A percentile compares a stretch with the other conserved stretches of the same genome.
Conservation (phyloP, 2,113 vertebrate species). For the Cardinalis cardinalis region DNA sequence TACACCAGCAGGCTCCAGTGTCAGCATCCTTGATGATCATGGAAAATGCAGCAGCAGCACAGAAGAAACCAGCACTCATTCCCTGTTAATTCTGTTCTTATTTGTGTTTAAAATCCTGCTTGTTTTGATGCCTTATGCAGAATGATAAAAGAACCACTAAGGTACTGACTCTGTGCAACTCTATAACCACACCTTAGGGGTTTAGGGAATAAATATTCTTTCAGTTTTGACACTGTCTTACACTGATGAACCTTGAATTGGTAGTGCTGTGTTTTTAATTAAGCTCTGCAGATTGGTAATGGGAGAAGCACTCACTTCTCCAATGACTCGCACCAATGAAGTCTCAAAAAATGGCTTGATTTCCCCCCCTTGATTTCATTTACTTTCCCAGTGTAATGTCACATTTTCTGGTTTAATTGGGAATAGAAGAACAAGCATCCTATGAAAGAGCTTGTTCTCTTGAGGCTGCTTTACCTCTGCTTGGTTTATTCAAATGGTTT, state of each 20-base stretch:
- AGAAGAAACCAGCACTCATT: neutral
- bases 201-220: neutral
- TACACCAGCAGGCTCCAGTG: neutral
- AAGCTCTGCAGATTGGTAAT: neutral
- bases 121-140: neutral
- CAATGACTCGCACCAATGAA: neutral
- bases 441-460: neutral
- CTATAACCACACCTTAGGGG: neutral
- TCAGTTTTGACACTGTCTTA: neutral
- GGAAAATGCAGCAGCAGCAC: neutral
- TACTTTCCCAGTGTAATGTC: neutral
- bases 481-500: conserved; percentile 6
- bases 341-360: neutral
- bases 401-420: neutral
- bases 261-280: neutral
- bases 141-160: neutral
- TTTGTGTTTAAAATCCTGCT: neutral
- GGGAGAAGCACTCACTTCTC: neutral
- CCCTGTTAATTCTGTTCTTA: neutral
- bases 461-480: neutral
- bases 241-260: neutral
- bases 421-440: neutral
- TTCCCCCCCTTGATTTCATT: neutral
- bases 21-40: neutral
- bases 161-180: neutral